Evolutionary conservation across 2,888 invertebrate species (phyloP), one percentile per base, ranked within the genome.

Genomic region (Erynnis tages): DNA sequence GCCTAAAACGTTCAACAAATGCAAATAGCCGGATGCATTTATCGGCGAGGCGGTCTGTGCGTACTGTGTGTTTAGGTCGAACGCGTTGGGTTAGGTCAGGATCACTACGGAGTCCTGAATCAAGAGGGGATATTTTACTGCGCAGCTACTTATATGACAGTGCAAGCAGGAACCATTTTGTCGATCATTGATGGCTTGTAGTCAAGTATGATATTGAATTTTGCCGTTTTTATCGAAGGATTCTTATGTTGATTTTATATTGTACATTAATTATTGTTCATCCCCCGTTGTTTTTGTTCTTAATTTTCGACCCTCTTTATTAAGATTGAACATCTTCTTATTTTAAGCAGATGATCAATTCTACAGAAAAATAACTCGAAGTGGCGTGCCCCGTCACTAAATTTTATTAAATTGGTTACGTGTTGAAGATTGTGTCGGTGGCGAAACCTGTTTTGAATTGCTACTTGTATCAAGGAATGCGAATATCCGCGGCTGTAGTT

Each of bases 71-170:
- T 74, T 76, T 76, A 73, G 76, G 76, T 70, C 67, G 69, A 61
- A 56, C 65, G 63, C 68, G 68, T 85, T 86, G 82, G 60, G 82
- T 68, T 76, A 84, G 87, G 87, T 86, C 84, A 82, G 84, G 82
- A 68, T 69, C 73, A 63, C 65, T 60, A 62, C 67, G 58, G 45
- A 46, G 6, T 21, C 34, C 34, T 40, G 32, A 19, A 35, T 45
- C 34, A 54, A 30, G 45, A 52, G 52, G 45, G 50, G 48, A 32
- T 32, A 10, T 3, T 30, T 38, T 13, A n/a, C n/a, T n/a, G n/a
- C n/a, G n/a, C n/a, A n/a, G n/a, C n/a, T n/a, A n/a, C n/a, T n/a
- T n/a, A n/a, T n/a, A n/a, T n/a, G n/a, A n/a, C n/a, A n/a, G n/a
- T n/a, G n/a, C n/a, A n/a, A n/a, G n/a, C n/a, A n/a, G n/a, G n/a